These are phyloP conservation scores for Pipistrellus nathusii DNA, from an alignment of 2,797 vertebrate species.

Conservation along the genomic window DNA sequence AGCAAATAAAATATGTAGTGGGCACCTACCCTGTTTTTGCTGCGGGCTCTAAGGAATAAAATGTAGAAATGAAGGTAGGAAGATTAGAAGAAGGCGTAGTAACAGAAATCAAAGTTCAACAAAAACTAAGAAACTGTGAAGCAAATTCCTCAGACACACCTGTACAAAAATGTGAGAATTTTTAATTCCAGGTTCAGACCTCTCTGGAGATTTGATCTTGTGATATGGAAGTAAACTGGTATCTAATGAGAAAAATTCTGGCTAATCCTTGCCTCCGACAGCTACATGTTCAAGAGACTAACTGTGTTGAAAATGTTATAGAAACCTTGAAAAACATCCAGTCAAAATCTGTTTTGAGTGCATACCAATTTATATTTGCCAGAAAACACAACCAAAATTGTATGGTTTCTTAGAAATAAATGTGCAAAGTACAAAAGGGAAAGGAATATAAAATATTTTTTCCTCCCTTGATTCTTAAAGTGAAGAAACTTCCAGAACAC, in stretches of 20 bases:
- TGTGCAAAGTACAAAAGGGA: neutral
- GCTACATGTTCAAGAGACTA: neutral
- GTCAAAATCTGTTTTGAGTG: constrained; percentile 12
- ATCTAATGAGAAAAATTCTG: neutral
- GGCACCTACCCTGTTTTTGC: neutral
- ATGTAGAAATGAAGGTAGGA: constrained; percentile 17
- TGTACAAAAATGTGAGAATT: neutral
- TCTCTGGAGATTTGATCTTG: neutral
- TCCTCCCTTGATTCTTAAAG: constrained; percentile 16
- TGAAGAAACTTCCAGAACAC: constrained; percentile 1
- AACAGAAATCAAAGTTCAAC: neutral
- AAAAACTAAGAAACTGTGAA: neutral
- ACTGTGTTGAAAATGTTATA: neutral
- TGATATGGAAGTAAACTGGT: neutral
- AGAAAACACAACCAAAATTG: neutral
- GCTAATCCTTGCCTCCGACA: neutral
- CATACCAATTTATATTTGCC: neutral
- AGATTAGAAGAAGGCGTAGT: neutral
- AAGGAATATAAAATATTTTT: constrained; percentile 12
- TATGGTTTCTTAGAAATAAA: constrained; percentile 38
- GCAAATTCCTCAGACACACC: neutral
- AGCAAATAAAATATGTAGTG: neutral
- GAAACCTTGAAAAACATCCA: neutral
- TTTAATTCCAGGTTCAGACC: neutral
- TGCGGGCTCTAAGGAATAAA: neutral